Evolutionary conservation across 2,888 invertebrate species (phyloP), one percentile per base, ranked within the genome.

Genomic region (Galerucella nymphaeae): DNA sequence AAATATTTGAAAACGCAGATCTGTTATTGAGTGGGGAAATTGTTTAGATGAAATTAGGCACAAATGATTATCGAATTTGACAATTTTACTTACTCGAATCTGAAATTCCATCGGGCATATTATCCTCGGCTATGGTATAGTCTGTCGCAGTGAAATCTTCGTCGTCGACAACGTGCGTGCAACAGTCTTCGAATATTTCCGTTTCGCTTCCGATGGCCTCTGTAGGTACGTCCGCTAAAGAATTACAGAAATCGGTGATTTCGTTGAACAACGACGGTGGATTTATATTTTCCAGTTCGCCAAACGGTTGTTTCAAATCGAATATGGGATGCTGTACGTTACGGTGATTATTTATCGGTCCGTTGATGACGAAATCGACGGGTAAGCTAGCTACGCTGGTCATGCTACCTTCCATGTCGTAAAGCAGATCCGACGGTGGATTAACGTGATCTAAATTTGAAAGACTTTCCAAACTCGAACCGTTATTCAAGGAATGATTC

Each of bases 341-440:
- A 38, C 75, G 74, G 11, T 76, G 76, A 69, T 73, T 78, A 16
- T 80, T 82, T 0, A 86, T 82, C 6, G 85, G 71, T 61, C 87
- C 87, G 59, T 87, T 85, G 0, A 87, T 83, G 41, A 87, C 82
- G 23, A 86, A 86, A 57, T 88, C 80, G 4, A 93, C 90, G 38
- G 92, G 92, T 72, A 95, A 92, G 83, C 95, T 96, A 0, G 93
- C 93, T 0, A 96, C 93, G 70, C 95, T 96, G 14, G 93, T 88
- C 92, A 95, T 94, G 77, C 95, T 96, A 75, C 92, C 91, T 77
- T 93, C 93, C 90, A 94, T 90, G 80, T 96, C 96, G 81, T 82
- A 72, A 5, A 84, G 79, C 92, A 95, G 92, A 76, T 93, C 90
- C 0, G 95, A 94, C 0, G 96, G 95, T 3, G 96, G 95, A 83